phyloP scores from a whole-genome alignment of 2,888 invertebrate species.

The Cosmopolites sordidus region DNA sequence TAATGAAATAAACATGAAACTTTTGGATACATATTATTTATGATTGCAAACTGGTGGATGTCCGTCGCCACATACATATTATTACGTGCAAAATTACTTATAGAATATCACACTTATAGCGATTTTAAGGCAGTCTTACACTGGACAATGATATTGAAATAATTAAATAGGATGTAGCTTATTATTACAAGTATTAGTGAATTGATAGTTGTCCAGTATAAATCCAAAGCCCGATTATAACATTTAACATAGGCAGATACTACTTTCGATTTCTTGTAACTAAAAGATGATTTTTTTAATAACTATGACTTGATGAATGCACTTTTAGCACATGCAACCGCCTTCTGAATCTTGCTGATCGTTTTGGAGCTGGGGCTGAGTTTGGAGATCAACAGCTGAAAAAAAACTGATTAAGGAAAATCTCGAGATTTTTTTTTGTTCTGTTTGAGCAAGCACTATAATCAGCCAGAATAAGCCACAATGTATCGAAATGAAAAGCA shows the following conservation, averaged over 20 bases:
- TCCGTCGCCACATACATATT: slow-evolving; percentile 17
- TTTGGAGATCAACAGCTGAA: slow-evolving; percentile 78
- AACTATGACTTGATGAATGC: slow-evolving; percentile 31
- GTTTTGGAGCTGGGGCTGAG: slow-evolving; percentile 73
- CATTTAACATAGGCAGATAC: slow-evolving; percentile 43
- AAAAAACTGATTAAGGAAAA: slow-evolving; percentile 26
- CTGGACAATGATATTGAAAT: slow-evolving; percentile 5
- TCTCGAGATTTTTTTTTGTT: neutral
- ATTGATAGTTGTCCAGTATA: slow-evolving; percentile 9
- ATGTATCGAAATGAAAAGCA: neutral
- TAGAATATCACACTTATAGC: slow-evolving; percentile 45
- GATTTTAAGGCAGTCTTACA: slow-evolving; percentile 22
- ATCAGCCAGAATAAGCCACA: neutral
- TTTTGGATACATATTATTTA: slow-evolving; percentile 12
- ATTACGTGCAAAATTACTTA: slow-evolving; percentile 21
- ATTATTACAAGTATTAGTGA: slow-evolving; percentile 5
- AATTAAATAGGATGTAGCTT: neutral
- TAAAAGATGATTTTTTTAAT: slow-evolving; percentile 25
- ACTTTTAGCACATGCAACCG: slow-evolving; percentile 74
- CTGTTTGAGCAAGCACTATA: neutral
- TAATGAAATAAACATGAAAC: neutral
- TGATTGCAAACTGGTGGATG: slow-evolving; percentile 15
- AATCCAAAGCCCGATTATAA: slow-evolving; percentile 20
- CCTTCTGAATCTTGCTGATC: slow-evolving; percentile 77
- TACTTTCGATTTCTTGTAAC: slow-evolving; percentile 34